Base-by-base conservation (phyloP, 2,888 invertebrate genomes). In the Allophyes oxyacanthae region DNA sequence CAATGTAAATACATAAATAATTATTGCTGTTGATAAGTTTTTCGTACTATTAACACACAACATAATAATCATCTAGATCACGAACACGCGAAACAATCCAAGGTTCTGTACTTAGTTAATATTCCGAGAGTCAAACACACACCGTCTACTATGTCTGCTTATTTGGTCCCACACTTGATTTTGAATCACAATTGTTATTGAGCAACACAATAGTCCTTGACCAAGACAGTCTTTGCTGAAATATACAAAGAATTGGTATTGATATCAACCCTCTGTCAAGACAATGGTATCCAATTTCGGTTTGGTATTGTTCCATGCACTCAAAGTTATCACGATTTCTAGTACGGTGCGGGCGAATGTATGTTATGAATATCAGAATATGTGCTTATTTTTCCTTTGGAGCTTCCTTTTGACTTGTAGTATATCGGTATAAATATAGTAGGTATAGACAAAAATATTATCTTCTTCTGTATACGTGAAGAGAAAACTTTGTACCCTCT, bases 151-250 rank as follows among this genome's bases (percentile, higher is more conserved):
- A 48, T 74, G 74, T 69, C 60, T 51, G 52, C 74, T 59, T 66
- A 74, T 74, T 74, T 68, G 68, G 73, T 57, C 48, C 58, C 71
- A 40, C 72, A 69, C 53, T 69, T 65, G 53, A 69, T 69, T 74
- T 69, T 66, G 69, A 72, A 74, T 74, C 63, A 64, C 74, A 74
- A 74, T 72, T 63, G 60, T 8, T 63, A 41, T 74, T 72, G 53
- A 37, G 63, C 57, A 66, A 74, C 37, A 73, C 73, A 74, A 74
- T 74, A 36, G 72, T 57, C 63, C 72, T 72, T 74, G 74, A 64
- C 69, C 66, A 74, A 69, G 50, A 53, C 65, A 52, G 66, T 49
- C 30, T 51, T 55, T 60, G 57, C 68, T 73, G 52, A 69, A 72
- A 65, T 72, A 56, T 64, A 73, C 64, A 63, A 73, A 73, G 73